Evolutionary conservation across 1,140 invertebrate genomes (phyloP).

Genomic region (Penaeus chinensis): DNA sequence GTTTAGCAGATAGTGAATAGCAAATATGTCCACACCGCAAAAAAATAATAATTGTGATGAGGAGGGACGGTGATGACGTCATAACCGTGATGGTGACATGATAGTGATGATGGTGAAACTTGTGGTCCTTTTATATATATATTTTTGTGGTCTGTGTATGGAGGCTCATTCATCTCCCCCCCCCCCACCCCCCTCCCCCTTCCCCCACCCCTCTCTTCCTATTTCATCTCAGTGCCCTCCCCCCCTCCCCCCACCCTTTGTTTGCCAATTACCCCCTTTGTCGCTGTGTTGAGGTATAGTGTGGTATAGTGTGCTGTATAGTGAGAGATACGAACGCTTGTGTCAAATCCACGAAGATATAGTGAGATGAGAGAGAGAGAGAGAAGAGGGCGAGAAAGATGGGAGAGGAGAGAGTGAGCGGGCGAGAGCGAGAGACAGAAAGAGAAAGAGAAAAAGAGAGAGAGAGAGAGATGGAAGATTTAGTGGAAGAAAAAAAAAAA

Average conservation of each 20-base stretch:
- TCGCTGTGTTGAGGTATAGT: neutral
- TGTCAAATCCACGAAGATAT: neutral
- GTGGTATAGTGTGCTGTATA: neutral
- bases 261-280: neutral
- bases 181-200: neutral
- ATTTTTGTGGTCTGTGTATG: no score
- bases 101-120: no score
- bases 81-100: no score
- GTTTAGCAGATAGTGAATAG: no score
- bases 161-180: no score
- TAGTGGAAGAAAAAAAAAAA: neutral
- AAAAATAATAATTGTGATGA: no score
- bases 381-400: no score
- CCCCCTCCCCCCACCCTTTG: neutral
- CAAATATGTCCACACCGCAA: no score
- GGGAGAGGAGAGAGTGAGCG: neutral
- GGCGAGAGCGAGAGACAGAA: constrained; percentile 6
- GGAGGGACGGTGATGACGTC: no score
- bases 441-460: constrained; percentile 18
- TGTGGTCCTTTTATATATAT: no score
- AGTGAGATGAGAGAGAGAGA: neutral
- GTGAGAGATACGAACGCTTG: neutral
- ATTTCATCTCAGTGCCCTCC: no score
- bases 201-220: neutral
- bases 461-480: neutral